These are phyloP conservation scores for Elgaria multicarinata DNA, from an alignment of 2,113 vertebrate genomes.

Conservation along the genomic window DNA sequence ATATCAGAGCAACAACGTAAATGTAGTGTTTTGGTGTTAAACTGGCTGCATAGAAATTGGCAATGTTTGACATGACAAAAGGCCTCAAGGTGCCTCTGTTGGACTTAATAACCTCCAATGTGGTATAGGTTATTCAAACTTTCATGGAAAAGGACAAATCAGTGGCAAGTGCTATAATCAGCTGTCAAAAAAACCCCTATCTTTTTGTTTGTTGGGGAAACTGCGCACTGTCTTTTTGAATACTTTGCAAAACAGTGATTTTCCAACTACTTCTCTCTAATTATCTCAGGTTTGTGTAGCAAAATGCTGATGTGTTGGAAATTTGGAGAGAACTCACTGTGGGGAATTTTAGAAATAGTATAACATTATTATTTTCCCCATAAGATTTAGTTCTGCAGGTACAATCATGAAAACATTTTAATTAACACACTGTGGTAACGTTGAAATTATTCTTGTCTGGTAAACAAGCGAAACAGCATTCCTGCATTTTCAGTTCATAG, in stretches of 20 bases:
- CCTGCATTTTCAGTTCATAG: not conserved
- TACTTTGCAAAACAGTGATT: not conserved
- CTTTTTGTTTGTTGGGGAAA: not conserved
- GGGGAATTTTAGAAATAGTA: not conserved
- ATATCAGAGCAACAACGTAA: not conserved
- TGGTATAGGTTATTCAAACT: not conserved
- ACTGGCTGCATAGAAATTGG: not conserved
- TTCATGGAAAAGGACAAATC: not conserved
- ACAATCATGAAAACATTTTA: constrained; percentile 19
- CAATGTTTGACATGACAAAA: not conserved
- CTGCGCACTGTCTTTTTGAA: not conserved
- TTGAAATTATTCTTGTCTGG: constrained; percentile 20
- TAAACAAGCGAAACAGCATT: constrained; percentile 34
- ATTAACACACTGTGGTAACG: not conserved
- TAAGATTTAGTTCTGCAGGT: not conserved
- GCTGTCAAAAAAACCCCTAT: not conserved
- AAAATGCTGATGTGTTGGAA: constrained; percentile 6
- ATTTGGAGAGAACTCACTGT: constrained; percentile 15
- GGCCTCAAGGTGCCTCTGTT: not conserved
- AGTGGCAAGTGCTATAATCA: not conserved
- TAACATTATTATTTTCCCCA: not conserved
- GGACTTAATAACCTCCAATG: not conserved
- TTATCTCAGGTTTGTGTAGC: not conserved
- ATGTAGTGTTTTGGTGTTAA: constrained; percentile 2
- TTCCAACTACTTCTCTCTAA: not conserved